Conservation (phyloP, 2,888 invertebrate species). For the Ormyrus nitidulus region DNA sequence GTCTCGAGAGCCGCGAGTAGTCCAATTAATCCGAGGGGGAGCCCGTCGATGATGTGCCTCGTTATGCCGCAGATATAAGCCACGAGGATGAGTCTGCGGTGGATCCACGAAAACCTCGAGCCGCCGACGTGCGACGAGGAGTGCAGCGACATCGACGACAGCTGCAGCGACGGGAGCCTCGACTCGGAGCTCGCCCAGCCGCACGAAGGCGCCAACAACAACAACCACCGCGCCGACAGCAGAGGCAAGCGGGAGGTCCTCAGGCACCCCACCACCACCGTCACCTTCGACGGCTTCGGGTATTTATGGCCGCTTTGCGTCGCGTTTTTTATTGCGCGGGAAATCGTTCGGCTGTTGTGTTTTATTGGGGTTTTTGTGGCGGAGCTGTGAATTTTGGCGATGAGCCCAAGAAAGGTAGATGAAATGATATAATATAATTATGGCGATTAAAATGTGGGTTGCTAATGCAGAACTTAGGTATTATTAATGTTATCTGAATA, state of each 20-base stretch:
- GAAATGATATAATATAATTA: too few species aligned
- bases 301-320: constrained; percentile 23
- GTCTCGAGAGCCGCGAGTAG: neutral
- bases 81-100: constrained; percentile 66
- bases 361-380: too few species aligned
- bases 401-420: too few species aligned
- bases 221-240: constrained; percentile 51
- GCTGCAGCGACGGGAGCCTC: constrained; percentile 68
- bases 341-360: too few species aligned
- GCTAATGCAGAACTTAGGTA: too few species aligned
- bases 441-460: too few species aligned
- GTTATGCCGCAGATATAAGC: neutral
- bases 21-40: neutral
- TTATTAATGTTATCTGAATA: too few species aligned
- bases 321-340: neutral
- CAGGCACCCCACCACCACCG: constrained; percentile 61
- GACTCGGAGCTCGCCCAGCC: constrained; percentile 64
- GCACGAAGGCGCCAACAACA: constrained; percentile 55
- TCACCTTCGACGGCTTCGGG: constrained; percentile 52
- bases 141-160: constrained; percentile 71
- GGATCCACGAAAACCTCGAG: constrained; percentile 69
- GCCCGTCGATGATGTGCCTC: too few species aligned
- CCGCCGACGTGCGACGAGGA: constrained; percentile 71
- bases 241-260: constrained; percentile 62
- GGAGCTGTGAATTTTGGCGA: too few species aligned